A percentile compares a stretch with the other conserved stretches of the same genome.
Evolutionary conservation across 2,797 vertebrate genomes (phyloP).

Genomic region (Syngnathus rostellatus): DNA sequence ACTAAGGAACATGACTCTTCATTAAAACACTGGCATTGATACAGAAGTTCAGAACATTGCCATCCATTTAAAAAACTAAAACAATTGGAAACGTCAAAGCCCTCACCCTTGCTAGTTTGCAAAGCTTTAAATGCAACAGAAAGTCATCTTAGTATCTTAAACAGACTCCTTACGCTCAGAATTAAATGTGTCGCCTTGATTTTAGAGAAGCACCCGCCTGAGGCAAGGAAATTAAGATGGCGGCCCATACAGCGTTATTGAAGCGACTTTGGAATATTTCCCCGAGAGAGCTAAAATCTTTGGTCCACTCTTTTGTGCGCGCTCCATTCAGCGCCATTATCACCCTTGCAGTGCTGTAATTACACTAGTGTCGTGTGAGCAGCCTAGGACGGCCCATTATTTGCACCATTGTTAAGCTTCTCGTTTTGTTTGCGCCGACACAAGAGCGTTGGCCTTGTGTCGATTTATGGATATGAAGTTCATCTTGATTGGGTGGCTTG

Average conservation of each 20-base stretch:
- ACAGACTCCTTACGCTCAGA: neutral
- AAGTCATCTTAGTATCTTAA: neutral
- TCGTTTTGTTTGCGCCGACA: slow-evolving; percentile 39
- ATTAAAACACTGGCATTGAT: too few relatives aligned
- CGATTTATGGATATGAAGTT: slow-evolving; percentile 53
- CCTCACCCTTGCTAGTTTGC: too few relatives aligned
- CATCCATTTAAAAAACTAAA: neutral
- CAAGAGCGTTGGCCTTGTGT: slow-evolving; percentile 37
- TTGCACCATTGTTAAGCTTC: slow-evolving; percentile 50
- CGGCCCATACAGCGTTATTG: neutral
- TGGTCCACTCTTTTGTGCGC: slow-evolving; percentile 52
- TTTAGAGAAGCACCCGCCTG: neutral
- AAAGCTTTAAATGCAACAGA: neutral
- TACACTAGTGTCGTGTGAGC: slow-evolving; percentile 45
- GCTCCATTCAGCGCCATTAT: slow-evolving; percentile 58
- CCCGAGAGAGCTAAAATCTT: slow-evolving; percentile 36
- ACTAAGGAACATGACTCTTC: too few relatives aligned
- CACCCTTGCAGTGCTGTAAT: slow-evolving; percentile 53
- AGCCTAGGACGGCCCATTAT: slow-evolving; percentile 50
- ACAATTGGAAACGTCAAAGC: too few relatives aligned
- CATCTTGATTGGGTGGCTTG: slow-evolving; percentile 24
- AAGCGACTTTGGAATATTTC: slow-evolving; percentile 30
- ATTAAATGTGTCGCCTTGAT: neutral
- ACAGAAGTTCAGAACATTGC: too few relatives aligned
- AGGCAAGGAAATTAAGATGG: neutral